Percentiles rank a stretch among this genome's conserved stretches.
These are phyloP conservation scores for Falco rusticolus DNA, from an alignment of 2,797 vertebrate genomes.

Conservation along the genomic window DNA sequence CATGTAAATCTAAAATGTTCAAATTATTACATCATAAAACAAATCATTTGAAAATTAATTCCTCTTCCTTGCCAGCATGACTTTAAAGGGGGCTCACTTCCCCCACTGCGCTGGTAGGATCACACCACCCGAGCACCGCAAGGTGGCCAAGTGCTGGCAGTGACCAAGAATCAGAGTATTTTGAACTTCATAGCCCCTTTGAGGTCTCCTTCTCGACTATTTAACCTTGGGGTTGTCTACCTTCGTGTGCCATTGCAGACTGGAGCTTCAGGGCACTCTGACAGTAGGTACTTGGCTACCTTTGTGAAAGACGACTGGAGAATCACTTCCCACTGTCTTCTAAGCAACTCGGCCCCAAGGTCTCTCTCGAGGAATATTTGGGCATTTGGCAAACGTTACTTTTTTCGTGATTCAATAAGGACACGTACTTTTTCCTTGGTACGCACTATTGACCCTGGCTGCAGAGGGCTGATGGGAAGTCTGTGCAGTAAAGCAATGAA, in stretches of 20 bases:
- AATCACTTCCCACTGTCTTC: neutral
- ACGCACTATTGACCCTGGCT: accelerated
- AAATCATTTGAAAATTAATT: slow-evolving; percentile 30
- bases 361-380: neutral
- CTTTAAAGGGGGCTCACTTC: neutral
- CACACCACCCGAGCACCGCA: neutral
- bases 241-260: neutral
- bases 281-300: neutral
- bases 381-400: neutral
- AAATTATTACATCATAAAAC: slow-evolving; percentile 45
- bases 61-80: neutral
- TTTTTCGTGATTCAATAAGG: neutral
- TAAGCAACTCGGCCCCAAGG: neutral
- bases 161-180: neutral
- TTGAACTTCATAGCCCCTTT: neutral
- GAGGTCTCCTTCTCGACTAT: neutral
- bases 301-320: too few relatives aligned
- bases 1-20: neutral
- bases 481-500: neutral
- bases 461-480: neutral
- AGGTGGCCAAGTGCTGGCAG: neutral
- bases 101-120: neutral
- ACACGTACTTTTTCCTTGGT: neutral
- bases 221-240: neutral
- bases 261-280: neutral